Evolutionary conservation across 2,888 invertebrate genomes (phyloP).

Genomic region (Lordiphosa andalusiaca): DNA sequence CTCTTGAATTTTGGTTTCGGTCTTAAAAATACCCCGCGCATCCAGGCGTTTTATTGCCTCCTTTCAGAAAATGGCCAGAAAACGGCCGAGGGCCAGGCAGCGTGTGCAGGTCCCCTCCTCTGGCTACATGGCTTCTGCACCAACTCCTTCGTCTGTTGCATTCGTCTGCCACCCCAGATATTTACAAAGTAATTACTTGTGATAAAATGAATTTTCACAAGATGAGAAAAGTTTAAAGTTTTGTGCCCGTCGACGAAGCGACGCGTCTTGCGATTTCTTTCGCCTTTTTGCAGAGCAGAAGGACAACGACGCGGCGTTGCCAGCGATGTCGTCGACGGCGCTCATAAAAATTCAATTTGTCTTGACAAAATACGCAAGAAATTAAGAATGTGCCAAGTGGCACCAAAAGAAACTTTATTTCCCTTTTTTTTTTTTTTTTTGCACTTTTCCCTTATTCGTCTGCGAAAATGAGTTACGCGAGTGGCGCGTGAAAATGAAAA

Average conservation of each 20-base stretch:
- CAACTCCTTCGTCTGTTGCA: slow-evolving; percentile 44
- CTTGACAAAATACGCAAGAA: slow-evolving; percentile 76
- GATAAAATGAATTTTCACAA: slow-evolving; percentile 76
- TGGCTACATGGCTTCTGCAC: background rate
- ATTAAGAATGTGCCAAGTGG: slow-evolving; percentile 75
- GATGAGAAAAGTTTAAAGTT: slow-evolving; percentile 76
- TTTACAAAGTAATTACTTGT: slow-evolving; percentile 78
- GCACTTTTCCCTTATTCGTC: slow-evolving; percentile 44
- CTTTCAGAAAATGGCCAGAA: slow-evolving; percentile 43
- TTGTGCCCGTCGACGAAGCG: slow-evolving; percentile 28
- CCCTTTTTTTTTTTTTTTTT: slow-evolving; percentile 57
- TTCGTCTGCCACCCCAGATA: slow-evolving; percentile 56
- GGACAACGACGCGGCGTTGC: slow-evolving; percentile 20
- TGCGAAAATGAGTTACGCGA: slow-evolving; percentile 69
- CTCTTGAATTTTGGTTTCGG: slow-evolving; percentile 8
- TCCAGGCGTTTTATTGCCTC: slow-evolving; percentile 47
- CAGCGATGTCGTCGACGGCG: slow-evolving; percentile 37
- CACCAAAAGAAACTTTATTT: slow-evolving; percentile 71
- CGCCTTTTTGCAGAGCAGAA: slow-evolving; percentile 24
- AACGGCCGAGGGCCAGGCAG: slow-evolving; percentile 34
- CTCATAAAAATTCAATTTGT: slow-evolving; percentile 74
- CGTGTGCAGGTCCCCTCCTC: slow-evolving; percentile 38
- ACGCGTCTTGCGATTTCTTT: slow-evolving; percentile 59
- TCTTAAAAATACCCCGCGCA: slow-evolving; percentile 26
- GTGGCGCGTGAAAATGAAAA: slow-evolving; percentile 65